Percentiles rank a stretch among this genome's conserved stretches.
Conservation (phyloP, 2,797 vertebrate genomes). For the Dicrostonyx torquatus region DNA sequence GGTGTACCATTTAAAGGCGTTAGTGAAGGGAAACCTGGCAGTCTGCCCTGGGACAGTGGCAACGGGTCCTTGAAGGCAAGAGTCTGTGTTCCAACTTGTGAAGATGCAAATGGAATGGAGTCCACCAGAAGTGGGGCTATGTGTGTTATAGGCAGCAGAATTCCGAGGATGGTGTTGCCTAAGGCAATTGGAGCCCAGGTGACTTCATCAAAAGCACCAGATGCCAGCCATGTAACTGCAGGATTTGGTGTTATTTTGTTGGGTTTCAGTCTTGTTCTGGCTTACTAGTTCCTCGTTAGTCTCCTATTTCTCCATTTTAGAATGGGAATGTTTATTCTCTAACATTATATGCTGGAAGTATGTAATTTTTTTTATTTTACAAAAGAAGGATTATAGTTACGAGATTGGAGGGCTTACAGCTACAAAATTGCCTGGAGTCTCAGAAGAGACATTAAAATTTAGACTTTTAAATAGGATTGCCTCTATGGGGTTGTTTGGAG, state of each 20-base stretch:
- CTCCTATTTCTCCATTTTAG: not conserved
- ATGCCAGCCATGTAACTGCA: not conserved
- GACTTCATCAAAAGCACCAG: not conserved
- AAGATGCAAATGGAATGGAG: not conserved
- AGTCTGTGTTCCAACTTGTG: not conserved
- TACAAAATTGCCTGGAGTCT: not conserved
- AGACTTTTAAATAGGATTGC: not conserved
- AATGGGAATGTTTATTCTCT: not conserved
- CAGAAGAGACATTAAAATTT: not conserved
- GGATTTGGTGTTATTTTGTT: not conserved
- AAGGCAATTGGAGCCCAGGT: not conserved
- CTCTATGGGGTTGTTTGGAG: not conserved
- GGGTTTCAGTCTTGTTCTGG: not conserved
- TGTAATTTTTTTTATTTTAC: not conserved
- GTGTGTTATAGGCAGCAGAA: not conserved
- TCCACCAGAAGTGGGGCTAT: not conserved
- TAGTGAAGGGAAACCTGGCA: not conserved
- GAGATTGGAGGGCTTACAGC: not conserved
- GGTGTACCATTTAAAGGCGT: not conserved
- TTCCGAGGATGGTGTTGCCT: too few relatives aligned
- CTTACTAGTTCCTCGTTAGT: not conserved
- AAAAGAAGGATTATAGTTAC: not conserved
- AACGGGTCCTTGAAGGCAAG: not conserved
- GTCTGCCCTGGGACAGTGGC: not conserved
- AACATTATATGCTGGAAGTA: not conserved